Base-by-base conservation (phyloP, 2,797 vertebrate genomes). In the Alcedo atthis region DNA sequence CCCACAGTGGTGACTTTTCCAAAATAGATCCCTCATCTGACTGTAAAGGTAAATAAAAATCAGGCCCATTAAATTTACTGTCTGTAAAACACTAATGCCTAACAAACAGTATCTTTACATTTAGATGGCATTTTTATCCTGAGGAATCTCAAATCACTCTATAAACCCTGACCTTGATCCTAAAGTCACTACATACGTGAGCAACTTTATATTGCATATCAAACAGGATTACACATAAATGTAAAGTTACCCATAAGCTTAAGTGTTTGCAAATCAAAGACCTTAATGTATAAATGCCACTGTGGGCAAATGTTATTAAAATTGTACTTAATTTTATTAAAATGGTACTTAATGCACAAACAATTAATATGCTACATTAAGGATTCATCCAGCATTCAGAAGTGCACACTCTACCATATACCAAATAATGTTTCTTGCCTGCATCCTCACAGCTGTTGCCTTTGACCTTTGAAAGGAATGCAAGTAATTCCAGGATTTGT, bases 21-120 rank as follows among this genome's bases (percentile, higher is more conserved):
- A 94, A 94, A 96, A 91, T 75, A 76, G 90, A 94, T 96, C 85
- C 70, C 94, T 91, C 96, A 77, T 94, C 92, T 90, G 91, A 90
- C 89, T 92, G 89, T 74, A 91, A 92, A 89, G 92, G 94, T 81
- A 92, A 94, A 96, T 77, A 81, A 96, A 94, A 95, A 94, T 93
- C 91, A 92, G 78, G 61, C 45, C 85, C 93, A 93, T 96, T 94
- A 96, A 96, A 96, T 94, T 96, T 95, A 94, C 95, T 96, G 93
- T 94, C 94, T 96, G 94, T 96, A 93, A 96, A 96, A 79, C 67
- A 43, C 67, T 85, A 94, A 95, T 93, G 94, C 89, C 90, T 96
- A 95, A 95, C 94, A 93, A 95, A 90, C 16, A 92, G 89, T 93
- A 67, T 93, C 93, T 96, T 95, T 95, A 95, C 89, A 95, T 96